phyloP scores from a whole-genome alignment of 2,888 invertebrate genomes.

The Ochropleura plecta region DNA sequence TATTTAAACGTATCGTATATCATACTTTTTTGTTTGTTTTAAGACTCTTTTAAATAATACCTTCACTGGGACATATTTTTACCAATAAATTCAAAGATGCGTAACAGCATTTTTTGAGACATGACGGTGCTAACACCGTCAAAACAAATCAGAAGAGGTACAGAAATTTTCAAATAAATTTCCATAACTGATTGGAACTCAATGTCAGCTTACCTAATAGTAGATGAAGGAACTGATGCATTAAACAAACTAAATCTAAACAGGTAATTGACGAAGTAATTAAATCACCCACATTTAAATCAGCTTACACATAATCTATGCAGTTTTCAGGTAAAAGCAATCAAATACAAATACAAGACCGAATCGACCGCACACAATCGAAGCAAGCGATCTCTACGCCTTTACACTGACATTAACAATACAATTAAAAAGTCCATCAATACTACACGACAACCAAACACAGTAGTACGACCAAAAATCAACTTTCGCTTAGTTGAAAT shows the following conservation, averaged over 20 bases:
- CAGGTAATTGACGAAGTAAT: neutral
- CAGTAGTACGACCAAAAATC: slow-evolving; percentile 48
- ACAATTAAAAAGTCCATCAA: slow-evolving; percentile 89
- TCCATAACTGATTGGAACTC: neutral
- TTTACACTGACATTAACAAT: slow-evolving; percentile 88
- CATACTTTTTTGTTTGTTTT: neutral
- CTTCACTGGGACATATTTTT: neutral
- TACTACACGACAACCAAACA: slow-evolving; percentile 62
- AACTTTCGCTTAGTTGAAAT: slow-evolving; percentile 67
- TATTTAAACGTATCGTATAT: too few relatives aligned
- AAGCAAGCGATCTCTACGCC: slow-evolving; percentile 89
- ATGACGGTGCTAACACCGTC: too few relatives aligned
- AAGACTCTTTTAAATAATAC: neutral
- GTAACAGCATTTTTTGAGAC: neutral
- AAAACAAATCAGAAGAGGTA: too few relatives aligned
- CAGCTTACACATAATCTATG: slow-evolving; percentile 62
- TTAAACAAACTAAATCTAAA: slow-evolving; percentile 4
- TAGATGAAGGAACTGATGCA: neutral
- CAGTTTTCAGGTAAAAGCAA: slow-evolving; percentile 67
- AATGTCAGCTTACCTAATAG: neutral
- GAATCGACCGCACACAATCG: slow-evolving; percentile 85
- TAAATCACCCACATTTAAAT: slow-evolving; percentile 44
- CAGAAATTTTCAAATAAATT: neutral
- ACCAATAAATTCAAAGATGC: neutral
- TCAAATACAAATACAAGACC: slow-evolving; percentile 75